Evolutionary conservation across 2,888 invertebrate genomes (phyloP).

Genomic region (Trachelus stipa): DNA sequence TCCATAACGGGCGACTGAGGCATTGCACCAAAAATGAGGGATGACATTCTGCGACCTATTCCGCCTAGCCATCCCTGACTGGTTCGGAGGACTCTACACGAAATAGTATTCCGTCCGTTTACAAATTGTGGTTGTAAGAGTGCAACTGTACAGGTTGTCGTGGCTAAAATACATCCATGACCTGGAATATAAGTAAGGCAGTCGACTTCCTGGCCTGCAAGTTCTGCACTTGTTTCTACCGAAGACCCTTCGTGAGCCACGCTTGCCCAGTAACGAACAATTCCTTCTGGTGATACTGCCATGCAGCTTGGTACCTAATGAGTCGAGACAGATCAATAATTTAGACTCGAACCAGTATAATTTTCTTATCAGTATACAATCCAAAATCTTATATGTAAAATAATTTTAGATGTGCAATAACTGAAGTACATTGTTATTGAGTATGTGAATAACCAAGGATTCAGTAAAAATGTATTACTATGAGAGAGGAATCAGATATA

Average conservation of each 20-base stretch:
- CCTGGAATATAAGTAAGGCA: constrained; percentile 76
- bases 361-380: too few species aligned
- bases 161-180: constrained; percentile 85
- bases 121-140: constrained; percentile 73
- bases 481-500: background rate
- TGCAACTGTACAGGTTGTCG: constrained; percentile 90
- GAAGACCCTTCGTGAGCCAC: constrained; percentile 89
- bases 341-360: too few species aligned
- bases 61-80: constrained; percentile 90
- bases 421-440: background rate
- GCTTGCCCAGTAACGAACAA: constrained; percentile 92
- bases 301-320: constrained; percentile 82
- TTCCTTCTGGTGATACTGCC: constrained; percentile 93
- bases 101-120: constrained; percentile 77
- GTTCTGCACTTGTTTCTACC: constrained; percentile 85
- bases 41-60: constrained; percentile 83
- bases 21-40: constrained; percentile 83
- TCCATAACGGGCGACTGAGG: constrained; percentile 73
- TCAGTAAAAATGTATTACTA: background rate
- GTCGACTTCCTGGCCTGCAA: constrained; percentile 90
- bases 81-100: constrained; percentile 77
- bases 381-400: background rate
- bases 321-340: constrained; percentile 1
- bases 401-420: constrained; percentile 5
- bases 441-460: background rate